Base-by-base conservation (phyloP, 1,140 invertebrate species). In the Lithobius niger region DNA sequence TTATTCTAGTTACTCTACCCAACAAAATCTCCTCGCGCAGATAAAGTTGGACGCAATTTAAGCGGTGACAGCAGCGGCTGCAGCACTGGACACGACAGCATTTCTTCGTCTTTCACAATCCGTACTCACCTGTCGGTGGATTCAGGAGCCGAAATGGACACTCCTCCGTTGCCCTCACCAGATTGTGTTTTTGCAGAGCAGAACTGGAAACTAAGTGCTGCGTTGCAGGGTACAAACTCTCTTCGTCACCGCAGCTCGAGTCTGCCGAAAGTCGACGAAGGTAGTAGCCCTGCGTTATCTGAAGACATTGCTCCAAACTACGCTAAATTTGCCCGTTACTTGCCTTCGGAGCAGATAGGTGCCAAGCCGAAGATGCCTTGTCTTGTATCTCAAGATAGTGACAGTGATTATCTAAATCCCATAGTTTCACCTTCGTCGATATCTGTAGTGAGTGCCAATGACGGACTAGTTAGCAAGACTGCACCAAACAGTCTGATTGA, bases 51-150 rank as follows among this genome's bases (percentile, higher is more conserved):
- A 19, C 63, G 71, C 25, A 69, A 71, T 43, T 66, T 68, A 1
- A 75, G 73, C 51, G 73, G 72, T 1, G 77, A 79, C 60, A 76
- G 55, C 18, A 53, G 48, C 22, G 55, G 55, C 6, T 57, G 55
- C 27, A 36, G 49, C 51, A 77, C 72, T 36, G 77, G 72, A 2
- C 74, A 77, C 51, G 77, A 77, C 51, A 77, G 76, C 22, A 73
- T 77, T 1, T 76, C 76, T 1, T 78, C 76, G 2, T 76, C 6
- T 73, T 75, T 0, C 72, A 47, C 44, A 18, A 47, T 10, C 22
- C 44, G 74, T 18, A 74, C 73, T 16, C 74, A 76, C 18, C 69
- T 77, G 2, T 47, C 75, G 1, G 71, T 62, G 22, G 75, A 76
- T 45, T 75, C 74, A 36, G 75, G 74, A n/a, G 68, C 73, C 1